phyloP scores from a whole-genome alignment of 2,888 invertebrate genomes.

The Mimachlamys varia region DNA sequence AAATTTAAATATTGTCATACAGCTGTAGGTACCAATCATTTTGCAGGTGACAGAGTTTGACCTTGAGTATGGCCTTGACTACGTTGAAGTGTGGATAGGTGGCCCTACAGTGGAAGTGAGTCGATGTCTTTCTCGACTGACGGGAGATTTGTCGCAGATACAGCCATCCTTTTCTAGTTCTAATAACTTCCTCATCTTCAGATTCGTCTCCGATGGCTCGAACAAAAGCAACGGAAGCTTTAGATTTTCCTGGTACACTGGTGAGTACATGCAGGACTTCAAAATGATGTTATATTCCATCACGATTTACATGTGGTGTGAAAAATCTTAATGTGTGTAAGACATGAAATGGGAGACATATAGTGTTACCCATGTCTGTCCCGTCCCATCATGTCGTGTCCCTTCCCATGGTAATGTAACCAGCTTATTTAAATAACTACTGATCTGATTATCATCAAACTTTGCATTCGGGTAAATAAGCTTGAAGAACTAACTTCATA shows the following conservation, averaged over 20 bases:
- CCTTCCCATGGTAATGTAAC: too few relatives aligned
- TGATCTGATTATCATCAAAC: too few relatives aligned
- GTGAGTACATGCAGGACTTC: slow-evolving; percentile 48
- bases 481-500: too few relatives aligned
- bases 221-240: slow-evolving; percentile 57
- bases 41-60: slow-evolving; percentile 56
- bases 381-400: too few relatives aligned
- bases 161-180: slow-evolving; percentile 56
- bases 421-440: too few relatives aligned
- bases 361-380: too few relatives aligned
- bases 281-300: too few relatives aligned
- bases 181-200: slow-evolving; percentile 62
- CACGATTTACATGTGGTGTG: too few relatives aligned
- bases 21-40: neutral
- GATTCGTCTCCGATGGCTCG: slow-evolving; percentile 64
- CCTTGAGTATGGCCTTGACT: slow-evolving; percentile 63
- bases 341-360: too few relatives aligned
- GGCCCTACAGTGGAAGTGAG: slow-evolving; percentile 56
- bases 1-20: too few relatives aligned
- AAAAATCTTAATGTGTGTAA: too few relatives aligned
- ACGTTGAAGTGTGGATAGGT: slow-evolving; percentile 66
- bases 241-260: slow-evolving; percentile 61
- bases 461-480: too few relatives aligned
- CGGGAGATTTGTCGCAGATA: slow-evolving; percentile 51
- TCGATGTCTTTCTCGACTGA: slow-evolving; percentile 55